These are phyloP conservation scores for Amiota mariae DNA, from an alignment of 2,888 invertebrate species.

Conservation along the genomic window DNA sequence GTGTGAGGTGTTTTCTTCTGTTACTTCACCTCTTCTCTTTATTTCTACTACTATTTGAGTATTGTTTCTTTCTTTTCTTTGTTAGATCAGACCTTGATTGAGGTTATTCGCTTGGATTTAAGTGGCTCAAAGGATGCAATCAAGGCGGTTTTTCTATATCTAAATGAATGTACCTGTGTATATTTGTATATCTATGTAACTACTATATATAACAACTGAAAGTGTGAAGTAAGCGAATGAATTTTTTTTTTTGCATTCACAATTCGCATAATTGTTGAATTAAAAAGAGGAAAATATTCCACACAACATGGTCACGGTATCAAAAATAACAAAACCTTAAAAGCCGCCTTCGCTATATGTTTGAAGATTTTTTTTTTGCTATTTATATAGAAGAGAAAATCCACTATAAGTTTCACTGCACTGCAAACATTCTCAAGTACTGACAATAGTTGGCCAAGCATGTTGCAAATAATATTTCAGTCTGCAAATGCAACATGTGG, in stretches of 20 bases:
- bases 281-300: constrained; percentile 32
- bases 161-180: too few relatives aligned
- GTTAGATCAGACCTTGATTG: constrained; percentile 68
- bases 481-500: neutral
- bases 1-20: neutral
- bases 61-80: constrained; percentile 25
- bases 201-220: neutral
- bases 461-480: neutral
- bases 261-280: neutral
- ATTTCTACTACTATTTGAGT: neutral
- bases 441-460: neutral
- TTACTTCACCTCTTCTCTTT: neutral
- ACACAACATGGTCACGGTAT: constrained; percentile 39
- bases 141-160: neutral
- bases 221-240: neutral
- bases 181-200: neutral
- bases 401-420: neutral
- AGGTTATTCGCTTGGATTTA: constrained; percentile 68
- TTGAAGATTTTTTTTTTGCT: neutral
- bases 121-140: constrained; percentile 46
- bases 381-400: too few relatives aligned
- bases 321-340: constrained; percentile 36
- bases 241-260: too few relatives aligned
- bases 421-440: neutral
- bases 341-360: constrained; percentile 23